These are phyloP conservation scores for Drosophila testacea DNA, from an alignment of 2,888 invertebrate genomes.

Conservation along the genomic window DNA sequence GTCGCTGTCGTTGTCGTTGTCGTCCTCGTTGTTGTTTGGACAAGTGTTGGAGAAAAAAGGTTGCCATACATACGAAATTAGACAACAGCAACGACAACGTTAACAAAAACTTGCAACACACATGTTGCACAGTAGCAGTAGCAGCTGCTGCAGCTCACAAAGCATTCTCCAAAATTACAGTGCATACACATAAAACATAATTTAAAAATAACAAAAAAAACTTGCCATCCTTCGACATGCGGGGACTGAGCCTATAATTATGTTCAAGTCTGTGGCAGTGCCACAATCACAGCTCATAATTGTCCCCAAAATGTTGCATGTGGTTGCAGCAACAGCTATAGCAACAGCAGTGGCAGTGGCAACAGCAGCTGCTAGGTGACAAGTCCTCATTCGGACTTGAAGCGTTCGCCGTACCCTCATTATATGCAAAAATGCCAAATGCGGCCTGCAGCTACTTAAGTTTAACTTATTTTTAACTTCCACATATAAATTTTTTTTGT, in stretches of 20 bases:
- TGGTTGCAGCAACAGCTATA: neutral
- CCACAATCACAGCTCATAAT: conserved; percentile 73
- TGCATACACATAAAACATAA: conserved; percentile 58
- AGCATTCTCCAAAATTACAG: conserved; percentile 51
- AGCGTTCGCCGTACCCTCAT: conserved; percentile 64
- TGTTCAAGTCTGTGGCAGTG: conserved; percentile 35
- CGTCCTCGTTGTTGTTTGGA: conserved; percentile 50
- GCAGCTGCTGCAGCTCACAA: conserved; percentile 31
- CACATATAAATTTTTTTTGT: conserved; percentile 58
- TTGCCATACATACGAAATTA: conserved; percentile 40
- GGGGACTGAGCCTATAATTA: conserved; percentile 61
- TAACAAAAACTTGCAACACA: conserved; percentile 49
- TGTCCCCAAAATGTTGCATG: conserved; percentile 67
- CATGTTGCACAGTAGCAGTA: conserved; percentile 49
- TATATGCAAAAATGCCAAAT: conserved; percentile 77
- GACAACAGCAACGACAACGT: conserved; percentile 27
- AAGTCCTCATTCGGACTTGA: conserved; percentile 47
- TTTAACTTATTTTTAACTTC: conserved; percentile 79
- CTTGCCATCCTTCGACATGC: conserved; percentile 45
- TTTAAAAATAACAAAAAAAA: conserved; percentile 74
- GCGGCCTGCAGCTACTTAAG: conserved; percentile 72
- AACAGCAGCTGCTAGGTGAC: conserved; percentile 66
- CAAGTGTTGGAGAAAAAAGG: conserved; percentile 49
- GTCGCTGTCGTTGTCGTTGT: conserved; percentile 32
- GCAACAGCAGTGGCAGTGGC: neutral